Evolutionary conservation across 2,113 vertebrate genomes (phyloP).

Genomic region (Rhabdomys dilectus): DNA sequence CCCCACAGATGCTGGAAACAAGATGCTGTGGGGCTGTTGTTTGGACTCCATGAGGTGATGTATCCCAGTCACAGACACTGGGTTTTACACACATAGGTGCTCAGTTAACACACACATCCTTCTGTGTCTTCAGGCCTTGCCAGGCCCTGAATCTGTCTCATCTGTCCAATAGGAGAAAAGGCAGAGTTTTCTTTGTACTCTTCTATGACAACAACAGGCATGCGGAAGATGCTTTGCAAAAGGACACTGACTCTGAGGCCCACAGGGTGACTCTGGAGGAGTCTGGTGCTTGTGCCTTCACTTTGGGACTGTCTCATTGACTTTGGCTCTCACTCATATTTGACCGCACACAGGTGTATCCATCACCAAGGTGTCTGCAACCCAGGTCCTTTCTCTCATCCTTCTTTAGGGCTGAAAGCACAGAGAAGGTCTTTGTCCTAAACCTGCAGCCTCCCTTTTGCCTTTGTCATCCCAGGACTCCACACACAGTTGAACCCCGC

Average conservation of each 20-base stretch:
- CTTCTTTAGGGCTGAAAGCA: background rate
- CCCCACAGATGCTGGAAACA: background rate
- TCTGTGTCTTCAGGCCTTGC: background rate
- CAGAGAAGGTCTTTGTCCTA: background rate
- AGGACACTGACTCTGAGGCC: background rate
- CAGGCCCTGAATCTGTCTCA: background rate
- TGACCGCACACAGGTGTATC: background rate
- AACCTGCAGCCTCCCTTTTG: background rate
- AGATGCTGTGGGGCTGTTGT: background rate
- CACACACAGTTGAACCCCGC: background rate
- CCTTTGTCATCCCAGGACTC: background rate
- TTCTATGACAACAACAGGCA: background rate
- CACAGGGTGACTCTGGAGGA: background rate
- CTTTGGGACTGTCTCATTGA: background rate
- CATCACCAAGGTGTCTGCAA: background rate
- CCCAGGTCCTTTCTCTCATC: background rate
- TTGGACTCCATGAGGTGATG: background rate
- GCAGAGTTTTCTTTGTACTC: background rate
- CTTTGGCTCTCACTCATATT: background rate
- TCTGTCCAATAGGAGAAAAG: background rate
- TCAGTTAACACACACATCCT: background rate
- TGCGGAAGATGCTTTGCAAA: background rate
- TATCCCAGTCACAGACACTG: background rate
- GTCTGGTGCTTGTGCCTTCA: background rate
- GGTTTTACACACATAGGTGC: background rate